Evolutionary conservation across 2,888 invertebrate genomes (phyloP).

Genomic region (Noctua fimbriata): DNA sequence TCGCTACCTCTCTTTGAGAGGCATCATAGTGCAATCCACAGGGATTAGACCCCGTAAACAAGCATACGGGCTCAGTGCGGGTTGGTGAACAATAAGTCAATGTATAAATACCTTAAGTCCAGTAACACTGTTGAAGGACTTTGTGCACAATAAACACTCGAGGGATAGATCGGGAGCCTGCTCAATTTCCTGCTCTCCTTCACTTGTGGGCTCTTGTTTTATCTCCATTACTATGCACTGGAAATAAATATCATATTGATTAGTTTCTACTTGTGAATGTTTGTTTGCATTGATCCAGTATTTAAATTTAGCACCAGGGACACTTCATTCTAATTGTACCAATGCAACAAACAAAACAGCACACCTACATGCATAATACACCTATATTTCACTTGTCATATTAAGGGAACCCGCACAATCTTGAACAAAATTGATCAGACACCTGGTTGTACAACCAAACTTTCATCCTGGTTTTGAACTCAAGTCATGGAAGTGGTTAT

Average conservation of each 20-base stretch:
- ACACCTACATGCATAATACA: not conserved
- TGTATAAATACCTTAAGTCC: constrained; percentile 80
- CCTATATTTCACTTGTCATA: not conserved
- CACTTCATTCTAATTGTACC: not conserved
- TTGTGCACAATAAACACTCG: constrained; percentile 83
- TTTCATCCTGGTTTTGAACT: not conserved
- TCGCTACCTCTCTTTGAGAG: not conserved
- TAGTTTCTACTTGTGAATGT: not conserved
- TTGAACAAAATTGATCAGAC: not conserved
- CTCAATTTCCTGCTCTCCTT: constrained; percentile 74
- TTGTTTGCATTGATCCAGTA: not conserved
- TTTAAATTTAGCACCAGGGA: not conserved
- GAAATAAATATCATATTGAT: constrained; percentile 38
- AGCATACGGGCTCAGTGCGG: not conserved
- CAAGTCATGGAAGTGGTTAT: too few relatives aligned
- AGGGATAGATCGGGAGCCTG: constrained; percentile 74
- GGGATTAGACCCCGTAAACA: not conserved
- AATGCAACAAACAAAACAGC: not conserved
- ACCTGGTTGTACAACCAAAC: not conserved
- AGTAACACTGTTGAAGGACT: constrained; percentile 79
- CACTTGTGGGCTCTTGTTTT: constrained; percentile 82
- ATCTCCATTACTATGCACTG: constrained; percentile 69
- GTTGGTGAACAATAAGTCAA: not conserved
- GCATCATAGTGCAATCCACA: not conserved
- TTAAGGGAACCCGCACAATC: not conserved